phyloP scores from a whole-genome alignment of 2,797 vertebrate genomes.

The Notamacropus eugenii region DNA sequence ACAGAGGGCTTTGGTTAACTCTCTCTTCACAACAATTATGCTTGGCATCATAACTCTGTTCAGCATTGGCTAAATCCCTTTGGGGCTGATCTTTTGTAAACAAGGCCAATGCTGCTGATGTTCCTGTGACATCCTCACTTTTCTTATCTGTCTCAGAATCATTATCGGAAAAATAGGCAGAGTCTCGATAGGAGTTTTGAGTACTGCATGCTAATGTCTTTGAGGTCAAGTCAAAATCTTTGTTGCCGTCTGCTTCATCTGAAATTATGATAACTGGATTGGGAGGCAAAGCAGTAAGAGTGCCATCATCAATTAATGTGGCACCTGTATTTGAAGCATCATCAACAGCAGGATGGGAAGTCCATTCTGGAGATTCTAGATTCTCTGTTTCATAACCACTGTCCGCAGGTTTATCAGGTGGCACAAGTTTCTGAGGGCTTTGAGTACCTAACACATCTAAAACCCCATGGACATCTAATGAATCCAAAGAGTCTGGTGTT shows the following conservation, averaged over 20 bases:
- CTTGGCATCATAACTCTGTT: slow-evolving; percentile 30
- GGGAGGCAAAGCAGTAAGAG: slow-evolving; percentile 75
- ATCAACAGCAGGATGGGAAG: slow-evolving; percentile 88
- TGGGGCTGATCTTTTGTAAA: slow-evolving; percentile 54
- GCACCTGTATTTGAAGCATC: slow-evolving; percentile 83
- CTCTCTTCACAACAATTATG: slow-evolving; percentile 59
- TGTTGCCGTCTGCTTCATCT: slow-evolving; percentile 84
- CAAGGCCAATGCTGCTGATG: slow-evolving; percentile 61
- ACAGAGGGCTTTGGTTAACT: slow-evolving; percentile 26
- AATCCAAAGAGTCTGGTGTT: slow-evolving; percentile 95
- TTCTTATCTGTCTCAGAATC: slow-evolving; percentile 96
- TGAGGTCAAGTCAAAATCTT: slow-evolving; percentile 80
- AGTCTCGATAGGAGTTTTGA: slow-evolving; percentile 92
- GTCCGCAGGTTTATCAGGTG: slow-evolving; percentile 96
- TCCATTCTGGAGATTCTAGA: slow-evolving; percentile 98
- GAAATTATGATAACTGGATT: slow-evolving; percentile 93
- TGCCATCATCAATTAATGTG: background rate
- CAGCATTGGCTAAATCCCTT: slow-evolving; percentile 44
- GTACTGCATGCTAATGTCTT: slow-evolving; percentile 84
- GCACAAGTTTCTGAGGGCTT: slow-evolving; percentile 89
- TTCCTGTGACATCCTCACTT: slow-evolving; percentile 83
- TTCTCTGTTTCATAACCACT: slow-evolving; percentile 99
- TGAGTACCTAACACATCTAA: slow-evolving; percentile 87
- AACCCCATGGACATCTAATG: slow-evolving; percentile 90
- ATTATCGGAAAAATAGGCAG: slow-evolving; percentile 99